A percentile compares a stretch with the other conserved stretches of the same genome.
Conservation (phyloP, 2,797 vertebrate species). For the Darevskia nairensis region DNA sequence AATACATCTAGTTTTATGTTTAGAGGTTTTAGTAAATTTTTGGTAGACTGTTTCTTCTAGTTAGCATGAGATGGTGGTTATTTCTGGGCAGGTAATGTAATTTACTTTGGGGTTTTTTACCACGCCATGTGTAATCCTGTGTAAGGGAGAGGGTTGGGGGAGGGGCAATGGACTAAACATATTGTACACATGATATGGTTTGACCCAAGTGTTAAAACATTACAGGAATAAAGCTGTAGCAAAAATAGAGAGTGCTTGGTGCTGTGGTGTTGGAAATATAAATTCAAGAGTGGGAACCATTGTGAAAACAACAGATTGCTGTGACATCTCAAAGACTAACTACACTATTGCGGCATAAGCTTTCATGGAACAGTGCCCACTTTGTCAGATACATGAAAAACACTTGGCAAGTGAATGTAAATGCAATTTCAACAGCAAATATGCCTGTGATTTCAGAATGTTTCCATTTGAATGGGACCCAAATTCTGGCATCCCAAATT, state of each 20-base stretch:
- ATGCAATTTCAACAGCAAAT: background rate
- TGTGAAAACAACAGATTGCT: too few relatives aligned
- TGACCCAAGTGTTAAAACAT: background rate
- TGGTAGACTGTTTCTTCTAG: background rate
- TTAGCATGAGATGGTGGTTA: background rate
- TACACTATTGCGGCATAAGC: background rate
- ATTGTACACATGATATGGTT: background rate
- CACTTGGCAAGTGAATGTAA: background rate
- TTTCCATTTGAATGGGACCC: background rate
- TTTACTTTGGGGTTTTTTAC: too few relatives aligned
- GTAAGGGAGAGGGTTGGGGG: too few relatives aligned
- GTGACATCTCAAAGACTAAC: too few relatives aligned
- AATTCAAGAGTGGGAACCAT: background rate
- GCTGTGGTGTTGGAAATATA: background rate
- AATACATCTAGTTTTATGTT: background rate
- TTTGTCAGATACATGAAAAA: background rate
- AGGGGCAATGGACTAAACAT: background rate
- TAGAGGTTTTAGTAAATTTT: background rate
- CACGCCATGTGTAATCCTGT: background rate
- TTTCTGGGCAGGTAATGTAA: background rate
- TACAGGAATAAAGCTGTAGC: background rate
- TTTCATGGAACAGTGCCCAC: background rate
- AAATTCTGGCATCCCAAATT: background rate
- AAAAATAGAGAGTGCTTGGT: background rate
- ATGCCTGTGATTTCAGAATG: background rate